Evolutionary conservation across 2,797 vertebrate species (phyloP), one percentile per base, ranked within the genome.

Genomic region (Pachyuromys duprasi): DNA sequence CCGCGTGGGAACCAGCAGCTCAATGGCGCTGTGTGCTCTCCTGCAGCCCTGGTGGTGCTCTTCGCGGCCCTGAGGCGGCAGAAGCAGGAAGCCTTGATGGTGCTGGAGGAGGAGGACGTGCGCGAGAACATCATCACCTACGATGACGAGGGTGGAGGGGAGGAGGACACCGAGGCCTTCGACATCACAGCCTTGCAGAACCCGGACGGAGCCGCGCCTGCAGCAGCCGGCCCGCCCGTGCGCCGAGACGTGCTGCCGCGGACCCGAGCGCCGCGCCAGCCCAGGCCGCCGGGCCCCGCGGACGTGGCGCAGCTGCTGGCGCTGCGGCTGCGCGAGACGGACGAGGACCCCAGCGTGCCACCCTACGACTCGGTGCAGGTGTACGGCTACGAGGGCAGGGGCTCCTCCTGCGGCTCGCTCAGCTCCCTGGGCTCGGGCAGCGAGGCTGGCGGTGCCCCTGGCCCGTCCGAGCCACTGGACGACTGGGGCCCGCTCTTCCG

Each of bases 281-380:
- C 80, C 95, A 97, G 8, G 98, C 98, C 96, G 28, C 98, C 49
- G 42, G 99, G 72, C 96, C 99, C 99, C 1, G 97, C 99, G 17
- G 99, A 99, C 36, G 99, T 99, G 86, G 99, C 99, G 0, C 96
- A 98, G 98, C 99, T 99, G 91, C 97, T 99, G 74, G 98, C 98
- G 0, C 98, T 99, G 79, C 99, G 99, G 39, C 98, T 99, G 42
- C 99, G 98, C 28, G 99, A 99, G 98, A 99, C 99, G 69, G 99
- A 99, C 3, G 98, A 99, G 70, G 99, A 99, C 98, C 99, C 99
- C 20, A 98, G 99, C 0, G 99, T 99, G 97, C 99, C 99, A 0
- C 99, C 99, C 0, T 99, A 99, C 65, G 99, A 99, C 97, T 99
- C 99, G 0, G 99, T 99, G 98, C 99, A 99, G 98, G 99, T 99